phyloP scores from a whole-genome alignment of 2,797 vertebrate genomes.

The Pangasius sanitwongsei region DNA sequence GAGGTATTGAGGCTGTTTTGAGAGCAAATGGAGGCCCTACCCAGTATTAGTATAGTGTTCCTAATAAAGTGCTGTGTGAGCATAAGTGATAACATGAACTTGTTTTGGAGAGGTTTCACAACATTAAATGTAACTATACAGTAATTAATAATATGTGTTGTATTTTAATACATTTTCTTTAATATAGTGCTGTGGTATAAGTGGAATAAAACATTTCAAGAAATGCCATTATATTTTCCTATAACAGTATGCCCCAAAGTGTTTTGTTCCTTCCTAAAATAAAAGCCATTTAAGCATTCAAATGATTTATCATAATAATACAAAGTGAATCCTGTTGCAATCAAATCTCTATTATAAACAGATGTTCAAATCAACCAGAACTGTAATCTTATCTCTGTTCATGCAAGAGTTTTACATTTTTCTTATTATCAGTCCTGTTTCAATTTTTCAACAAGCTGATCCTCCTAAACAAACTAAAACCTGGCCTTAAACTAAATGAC shows the following conservation, averaged over 20 bases:
- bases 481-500: conserved; percentile 43
- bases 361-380: conserved; percentile 56
- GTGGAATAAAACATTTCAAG: neutral
- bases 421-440: conserved; percentile 60
- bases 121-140: neutral
- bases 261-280: conserved; percentile 16
- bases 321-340: conserved; percentile 48
- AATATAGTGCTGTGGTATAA: neutral
- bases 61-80: no score
- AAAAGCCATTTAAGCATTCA: conserved; percentile 36
- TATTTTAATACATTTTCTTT: neutral
- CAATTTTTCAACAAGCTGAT: conserved; percentile 67
- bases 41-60: no score
- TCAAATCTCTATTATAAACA: conserved; percentile 57
- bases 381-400: conserved; percentile 48
- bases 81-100: neutral
- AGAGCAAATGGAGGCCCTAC: no score
- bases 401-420: conserved; percentile 23
- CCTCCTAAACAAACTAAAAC: conserved; percentile 55
- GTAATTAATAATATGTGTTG: neutral
- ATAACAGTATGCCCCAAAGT: neutral
- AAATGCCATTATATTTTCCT: neutral
- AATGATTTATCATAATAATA: conserved; percentile 36
- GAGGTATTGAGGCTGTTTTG: no score
- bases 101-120: neutral